These are phyloP conservation scores for Dicrostonyx torquatus DNA, from an alignment of 2,797 vertebrate genomes.

Conservation along the genomic window DNA sequence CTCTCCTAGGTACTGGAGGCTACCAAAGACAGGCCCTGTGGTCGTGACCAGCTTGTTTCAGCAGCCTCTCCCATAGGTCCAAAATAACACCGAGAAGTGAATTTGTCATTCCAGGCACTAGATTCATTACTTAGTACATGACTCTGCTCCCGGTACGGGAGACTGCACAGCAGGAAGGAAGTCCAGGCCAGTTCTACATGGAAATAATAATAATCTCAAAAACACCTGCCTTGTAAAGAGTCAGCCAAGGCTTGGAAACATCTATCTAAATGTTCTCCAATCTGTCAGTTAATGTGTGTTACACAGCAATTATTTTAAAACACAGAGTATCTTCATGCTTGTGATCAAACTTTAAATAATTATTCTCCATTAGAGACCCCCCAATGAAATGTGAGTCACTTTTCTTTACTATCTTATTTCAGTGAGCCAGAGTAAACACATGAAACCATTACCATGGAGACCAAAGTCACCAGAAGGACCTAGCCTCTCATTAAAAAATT, in stretches of 20 bases:
- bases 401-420: slow-evolving; percentile 72
- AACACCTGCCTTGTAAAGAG: slow-evolving; percentile 85
- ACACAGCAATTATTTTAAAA: slow-evolving; percentile 54
- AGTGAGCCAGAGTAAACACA: slow-evolving; percentile 68
- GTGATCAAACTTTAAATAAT: slow-evolving; percentile 73
- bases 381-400: slow-evolving; percentile 79
- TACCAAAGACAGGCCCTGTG: slow-evolving; percentile 49
- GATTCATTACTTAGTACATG: slow-evolving; percentile 85
- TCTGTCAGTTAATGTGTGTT: slow-evolving; percentile 75
- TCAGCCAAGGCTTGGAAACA: slow-evolving; percentile 77
- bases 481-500: slow-evolving; percentile 74
- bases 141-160: slow-evolving; percentile 83
- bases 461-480: slow-evolving; percentile 61
- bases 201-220: slow-evolving; percentile 85
- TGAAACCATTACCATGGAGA: slow-evolving; percentile 71
- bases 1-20: neutral
- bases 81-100: slow-evolving; percentile 76
- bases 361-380: slow-evolving; percentile 72
- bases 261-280: slow-evolving; percentile 73
- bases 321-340: slow-evolving; percentile 62
- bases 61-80: slow-evolving; percentile 71
- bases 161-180: slow-evolving; percentile 82
- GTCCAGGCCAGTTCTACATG: slow-evolving; percentile 84
- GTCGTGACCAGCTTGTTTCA: slow-evolving; percentile 65
- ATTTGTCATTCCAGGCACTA: slow-evolving; percentile 79